Evolutionary conservation across 2,797 vertebrate genomes (phyloP), one percentile per base, ranked within the genome.

Genomic region (Tragopan temminckii): DNA sequence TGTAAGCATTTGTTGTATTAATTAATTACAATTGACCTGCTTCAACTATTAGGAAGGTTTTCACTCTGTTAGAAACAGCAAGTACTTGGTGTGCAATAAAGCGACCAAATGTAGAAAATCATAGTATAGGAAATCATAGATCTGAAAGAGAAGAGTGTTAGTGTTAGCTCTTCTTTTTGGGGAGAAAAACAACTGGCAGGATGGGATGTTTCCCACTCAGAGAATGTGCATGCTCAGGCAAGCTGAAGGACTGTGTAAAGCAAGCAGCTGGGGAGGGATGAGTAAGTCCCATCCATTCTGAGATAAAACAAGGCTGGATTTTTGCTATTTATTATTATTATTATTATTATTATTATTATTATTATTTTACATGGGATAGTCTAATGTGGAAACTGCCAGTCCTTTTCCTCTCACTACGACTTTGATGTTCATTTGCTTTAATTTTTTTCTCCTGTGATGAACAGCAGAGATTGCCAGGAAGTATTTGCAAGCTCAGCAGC

Each of bases 221-320:
- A 83, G 88, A 62, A 62, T 61, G 69, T 93, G 78, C 96, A 77
- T 82, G 97, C 92, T 96, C 80, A 94, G 95, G 83, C 97, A 98
- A 85, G 97, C 95, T 89, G 24, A 24, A 95, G 67, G 42, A 92
- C 72, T 68, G 45, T 40, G 50, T 80, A 87, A 80, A 87, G 68
- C 84, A 93, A 84, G 71, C 95, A 97, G 93, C 82, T 96, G 62
- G 46, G 55, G 52, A 78, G 58, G 46, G 45, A 85, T 96, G 95
- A 95, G 90, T 86, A 95, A 96, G 86, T 87, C 76, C 33, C 64
- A 81, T 94, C 75, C 79, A 80, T 76, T 92, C 89, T 83, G 69
- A 93, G 93, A 94, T 88, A 92, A 95, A 94, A 78, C 31, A n/a
- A 64, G 27, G 29, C 27, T 31, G 52, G 27, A 5, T 3, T 70